Evolutionary conservation across 2,888 invertebrate genomes (phyloP).

Genomic region (Orthosia incerta): DNA sequence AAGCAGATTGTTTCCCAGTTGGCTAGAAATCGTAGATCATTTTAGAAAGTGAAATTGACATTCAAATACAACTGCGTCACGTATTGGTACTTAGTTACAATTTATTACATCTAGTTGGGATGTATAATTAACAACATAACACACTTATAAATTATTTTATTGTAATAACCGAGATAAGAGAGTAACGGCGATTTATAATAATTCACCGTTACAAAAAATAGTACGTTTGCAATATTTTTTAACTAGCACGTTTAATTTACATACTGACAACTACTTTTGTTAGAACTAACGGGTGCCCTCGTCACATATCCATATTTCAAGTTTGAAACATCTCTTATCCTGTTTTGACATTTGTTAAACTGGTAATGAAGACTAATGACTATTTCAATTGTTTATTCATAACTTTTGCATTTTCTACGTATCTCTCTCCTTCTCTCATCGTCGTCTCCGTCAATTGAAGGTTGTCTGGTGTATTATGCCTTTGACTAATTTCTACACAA

Average conservation of each 20-base stretch:
- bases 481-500: not conserved
- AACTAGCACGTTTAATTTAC: constrained; percentile 31
- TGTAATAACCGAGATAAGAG: constrained; percentile 25
- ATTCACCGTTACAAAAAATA: constrained; percentile 51
- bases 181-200: constrained; percentile 44
- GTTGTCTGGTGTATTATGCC: not conserved
- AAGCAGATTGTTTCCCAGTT: constrained; percentile 53
- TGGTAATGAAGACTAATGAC: constrained; percentile 44
- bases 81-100: constrained; percentile 40
- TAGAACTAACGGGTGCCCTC: constrained; percentile 54
- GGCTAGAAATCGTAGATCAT: constrained; percentile 56
- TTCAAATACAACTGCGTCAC: constrained; percentile 40
- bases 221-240: constrained; percentile 16
- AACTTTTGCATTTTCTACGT: not conserved
- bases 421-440: not conserved
- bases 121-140: constrained; percentile 47
- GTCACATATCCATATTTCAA: constrained; percentile 42
- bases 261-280: constrained; percentile 42
- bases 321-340: constrained; percentile 36
- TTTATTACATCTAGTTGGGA: constrained; percentile 41
- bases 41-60: constrained; percentile 64
- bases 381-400: constrained; percentile 12
- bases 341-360: constrained; percentile 24
- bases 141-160: constrained; percentile 41
- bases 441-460: not conserved